Evolutionary conservation across 2,113 vertebrate genomes (phyloP).

Genomic region (Spermophilus dauricus): DNA sequence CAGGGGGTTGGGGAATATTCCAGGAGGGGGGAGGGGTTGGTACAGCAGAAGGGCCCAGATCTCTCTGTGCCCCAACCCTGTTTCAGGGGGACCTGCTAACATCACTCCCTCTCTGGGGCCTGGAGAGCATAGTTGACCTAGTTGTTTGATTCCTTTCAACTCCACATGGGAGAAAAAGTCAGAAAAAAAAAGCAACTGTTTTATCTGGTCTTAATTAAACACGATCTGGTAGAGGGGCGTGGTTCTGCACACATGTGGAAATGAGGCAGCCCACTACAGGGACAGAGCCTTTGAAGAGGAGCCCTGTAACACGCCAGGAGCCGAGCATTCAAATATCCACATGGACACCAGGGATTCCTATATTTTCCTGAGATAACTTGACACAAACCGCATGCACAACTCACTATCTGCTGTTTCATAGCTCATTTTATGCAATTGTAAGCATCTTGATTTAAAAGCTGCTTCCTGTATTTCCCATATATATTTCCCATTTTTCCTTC

Average conservation of each 20-base stretch:
- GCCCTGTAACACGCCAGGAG: not conserved
- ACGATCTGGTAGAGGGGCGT: constrained; percentile 24
- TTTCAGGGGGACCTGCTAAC: not conserved
- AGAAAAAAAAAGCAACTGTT: constrained; percentile 43
- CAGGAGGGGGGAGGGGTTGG: too few relatives aligned
- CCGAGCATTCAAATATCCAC: not conserved
- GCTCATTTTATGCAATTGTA: not conserved
- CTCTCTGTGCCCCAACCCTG: not conserved
- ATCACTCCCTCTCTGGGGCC: not conserved
- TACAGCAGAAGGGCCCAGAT: not conserved
- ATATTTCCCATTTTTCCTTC: not conserved
- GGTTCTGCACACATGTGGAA: not conserved
- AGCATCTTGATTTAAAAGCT: not conserved
- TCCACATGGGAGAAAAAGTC: constrained; percentile 53
- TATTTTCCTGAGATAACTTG: too few relatives aligned
- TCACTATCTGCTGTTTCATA: not conserved
- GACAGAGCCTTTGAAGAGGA: not conserved
- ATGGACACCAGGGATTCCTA: not conserved
- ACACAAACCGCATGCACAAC: not conserved
- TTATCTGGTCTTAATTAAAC: constrained; percentile 79
- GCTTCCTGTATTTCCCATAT: not conserved
- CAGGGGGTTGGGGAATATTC: not conserved
- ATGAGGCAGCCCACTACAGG: not conserved
- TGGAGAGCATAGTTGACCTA: constrained; percentile 38
- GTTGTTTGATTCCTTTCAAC: constrained; percentile 70